Evolutionary conservation across 1,140 invertebrate species (phyloP).

Genomic region (Achatina immaculata): DNA sequence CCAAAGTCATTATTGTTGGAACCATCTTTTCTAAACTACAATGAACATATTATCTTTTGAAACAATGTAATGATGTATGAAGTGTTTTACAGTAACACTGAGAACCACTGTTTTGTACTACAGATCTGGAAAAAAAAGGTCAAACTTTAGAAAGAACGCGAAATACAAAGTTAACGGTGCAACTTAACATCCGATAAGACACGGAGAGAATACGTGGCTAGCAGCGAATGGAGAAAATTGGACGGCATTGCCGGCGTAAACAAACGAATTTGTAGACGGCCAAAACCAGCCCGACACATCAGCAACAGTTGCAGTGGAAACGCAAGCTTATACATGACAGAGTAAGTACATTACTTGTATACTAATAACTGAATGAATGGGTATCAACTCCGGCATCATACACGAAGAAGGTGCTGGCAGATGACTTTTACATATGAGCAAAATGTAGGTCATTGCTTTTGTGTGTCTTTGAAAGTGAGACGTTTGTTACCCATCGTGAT

Average conservation of each 20-base stretch:
- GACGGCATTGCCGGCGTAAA: background rate
- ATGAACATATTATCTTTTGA: no score
- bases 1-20: no score
- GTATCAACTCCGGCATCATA: background rate
- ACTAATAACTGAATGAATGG: background rate
- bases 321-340: background rate
- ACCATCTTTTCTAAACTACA: no score
- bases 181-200: background rate
- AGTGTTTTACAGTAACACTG: no score
- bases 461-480: no score
- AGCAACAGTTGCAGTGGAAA: background rate
- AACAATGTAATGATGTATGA: no score
- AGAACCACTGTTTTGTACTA: background rate
- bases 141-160: background rate
- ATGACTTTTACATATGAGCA: no score
- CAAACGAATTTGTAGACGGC: background rate
- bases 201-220: slow-evolving; percentile 18
- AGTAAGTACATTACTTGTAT: background rate
- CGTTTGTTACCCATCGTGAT: no score
- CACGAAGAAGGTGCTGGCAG: background rate
- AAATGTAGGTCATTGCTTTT: no score
- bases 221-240: background rate
- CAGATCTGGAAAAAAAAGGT: background rate
- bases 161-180: background rate
- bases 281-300: background rate